These are phyloP conservation scores for Lucinisca nassula DNA, from an alignment of 2,888 invertebrate genomes.

Conservation along the genomic window DNA sequence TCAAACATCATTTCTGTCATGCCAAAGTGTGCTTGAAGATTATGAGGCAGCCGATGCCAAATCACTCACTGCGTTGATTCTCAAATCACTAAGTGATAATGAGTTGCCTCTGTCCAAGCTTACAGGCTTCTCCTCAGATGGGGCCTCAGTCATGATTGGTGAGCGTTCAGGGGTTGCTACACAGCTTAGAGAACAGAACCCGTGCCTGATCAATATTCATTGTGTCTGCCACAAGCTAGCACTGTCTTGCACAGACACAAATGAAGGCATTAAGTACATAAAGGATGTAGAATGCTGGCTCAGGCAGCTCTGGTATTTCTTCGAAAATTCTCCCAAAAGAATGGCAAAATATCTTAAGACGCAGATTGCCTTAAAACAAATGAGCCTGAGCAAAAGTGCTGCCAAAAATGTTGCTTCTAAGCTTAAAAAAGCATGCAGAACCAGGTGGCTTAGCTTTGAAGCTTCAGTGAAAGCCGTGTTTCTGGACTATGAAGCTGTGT, in stretches of 20 bases:
- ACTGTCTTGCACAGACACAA: conserved; percentile 40
- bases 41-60: conserved; percentile 21
- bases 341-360: conserved; percentile 62
- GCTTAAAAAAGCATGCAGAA: conserved; percentile 55
- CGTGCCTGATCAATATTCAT: conserved; percentile 32
- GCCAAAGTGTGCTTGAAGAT: conserved; percentile 18
- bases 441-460: conserved; percentile 67
- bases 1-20: conserved; percentile 34
- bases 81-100: background rate
- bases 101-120: background rate
- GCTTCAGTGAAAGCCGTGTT: conserved; percentile 44
- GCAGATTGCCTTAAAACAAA: conserved; percentile 37
- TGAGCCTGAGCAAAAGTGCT: conserved; percentile 7
- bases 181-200: background rate
- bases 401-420: conserved; percentile 38
- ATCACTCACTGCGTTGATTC: conserved; percentile 4
- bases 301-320: conserved; percentile 61
- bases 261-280: conserved; percentile 26
- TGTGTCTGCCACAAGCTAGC: conserved; percentile 52
- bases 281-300: conserved; percentile 43
- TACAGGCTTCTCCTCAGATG: conserved; percentile 38
- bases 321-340: conserved; percentile 67
- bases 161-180: conserved; percentile 17
- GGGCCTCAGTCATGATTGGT: conserved; percentile 44
- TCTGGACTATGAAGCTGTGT: conserved; percentile 39